Evolutionary conservation across 1,140 invertebrate species (phyloP), one percentile per base, ranked within the genome.

Genomic region (Nylanderia fulva): DNA sequence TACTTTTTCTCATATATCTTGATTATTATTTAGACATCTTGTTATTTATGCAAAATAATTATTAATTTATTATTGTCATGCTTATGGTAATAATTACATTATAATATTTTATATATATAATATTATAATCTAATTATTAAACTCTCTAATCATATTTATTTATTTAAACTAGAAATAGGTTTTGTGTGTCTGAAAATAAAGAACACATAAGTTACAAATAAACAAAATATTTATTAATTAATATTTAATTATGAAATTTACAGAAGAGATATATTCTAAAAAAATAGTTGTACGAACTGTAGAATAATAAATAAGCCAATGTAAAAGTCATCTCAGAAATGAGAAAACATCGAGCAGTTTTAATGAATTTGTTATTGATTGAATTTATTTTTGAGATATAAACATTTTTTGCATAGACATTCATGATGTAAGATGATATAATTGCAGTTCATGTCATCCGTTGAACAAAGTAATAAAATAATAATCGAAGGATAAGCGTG

Each of bases 301-400:
- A 8, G 15, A 75, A 42, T 39, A 60, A 24, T 58, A 36, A 27
- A 24, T 58, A 36, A 56, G 18, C 7, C 1, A 11, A 74, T 24
- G 11, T 54, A 75, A 15, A 58, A n/a, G 4, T n/a, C 11, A 0
- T 54, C 15, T 7, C 15, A 24, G 0, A 42, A 42, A 39, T 58
- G 9, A 39, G 9, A 5, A 75, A 18, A 54, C 4, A 7, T 1
- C 33, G 18, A 24, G 7, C 13, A 24, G 21, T 24, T 15, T n/a
- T 21, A 2, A 52, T 54, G 8, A 61, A 33, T 11, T 2, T 39
- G 24, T 74, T 7, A 21, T 0, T 58, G 52, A 74, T 54, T 58
- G 36, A 72, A 36, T 72, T 56, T 42, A 58, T 36, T 58, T 74
- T 13, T 75, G 21, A 42, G 15, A 33, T 21, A 45, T 18, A 58